A percentile compares a stretch with the other conserved stretches of the same genome.
These are phyloP conservation scores for Archivesica marissinica DNA, from an alignment of 1,140 invertebrate genomes.

Conservation along the genomic window DNA sequence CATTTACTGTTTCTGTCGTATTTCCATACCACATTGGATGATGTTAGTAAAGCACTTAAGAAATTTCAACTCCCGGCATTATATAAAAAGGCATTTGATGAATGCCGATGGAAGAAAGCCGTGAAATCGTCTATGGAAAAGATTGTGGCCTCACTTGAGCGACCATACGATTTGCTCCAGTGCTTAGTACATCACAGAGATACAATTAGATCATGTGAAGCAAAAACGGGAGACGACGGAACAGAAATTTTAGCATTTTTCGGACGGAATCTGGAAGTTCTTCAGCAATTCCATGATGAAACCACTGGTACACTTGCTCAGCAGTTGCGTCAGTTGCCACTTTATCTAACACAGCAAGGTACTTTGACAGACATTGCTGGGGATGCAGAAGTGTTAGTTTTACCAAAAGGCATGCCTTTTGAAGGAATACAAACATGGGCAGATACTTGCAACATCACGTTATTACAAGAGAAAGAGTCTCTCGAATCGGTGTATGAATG, in stretches of 20 bases:
- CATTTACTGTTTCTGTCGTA: background rate
- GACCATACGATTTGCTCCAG: background rate
- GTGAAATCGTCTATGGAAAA: background rate
- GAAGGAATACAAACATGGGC: conserved; percentile 33
- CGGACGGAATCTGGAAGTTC: background rate
- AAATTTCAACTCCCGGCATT: background rate
- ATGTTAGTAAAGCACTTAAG: background rate
- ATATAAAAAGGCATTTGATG: background rate
- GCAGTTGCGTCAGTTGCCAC: background rate
- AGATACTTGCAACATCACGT: background rate
- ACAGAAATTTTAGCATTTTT: conserved; percentile 15
- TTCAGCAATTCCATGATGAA: background rate
- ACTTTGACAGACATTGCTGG: background rate
- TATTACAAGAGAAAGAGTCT: conserved; percentile 12
- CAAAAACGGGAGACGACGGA: background rate
- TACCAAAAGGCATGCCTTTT: conserved; percentile 32
- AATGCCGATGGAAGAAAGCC: background rate
- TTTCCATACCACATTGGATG: background rate
- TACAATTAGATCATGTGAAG: background rate
- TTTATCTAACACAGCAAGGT: conserved; percentile 29
- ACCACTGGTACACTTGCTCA: too few species aligned
- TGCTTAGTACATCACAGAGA: conserved; percentile 17
- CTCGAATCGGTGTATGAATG: background rate
- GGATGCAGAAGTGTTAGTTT: background rate
- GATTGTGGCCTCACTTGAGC: background rate